Evolutionary conservation across 2,113 vertebrate species (phyloP), one percentile per base, ranked within the genome.

Genomic region (Astatotilapia flaviijosephi): DNA sequence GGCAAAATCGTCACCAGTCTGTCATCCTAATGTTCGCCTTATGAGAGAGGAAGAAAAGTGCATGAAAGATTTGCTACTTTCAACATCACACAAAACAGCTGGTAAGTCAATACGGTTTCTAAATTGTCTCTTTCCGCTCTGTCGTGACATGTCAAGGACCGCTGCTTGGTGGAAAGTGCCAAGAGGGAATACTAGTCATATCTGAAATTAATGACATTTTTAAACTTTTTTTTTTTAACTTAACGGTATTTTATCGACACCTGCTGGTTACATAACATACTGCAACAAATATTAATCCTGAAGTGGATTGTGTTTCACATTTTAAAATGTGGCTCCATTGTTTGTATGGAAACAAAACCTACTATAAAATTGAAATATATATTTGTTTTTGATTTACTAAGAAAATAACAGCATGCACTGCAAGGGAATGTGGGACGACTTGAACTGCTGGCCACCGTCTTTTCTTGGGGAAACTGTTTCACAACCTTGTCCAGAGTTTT

Each of bases 361-460:
- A 65, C 60, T 65, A 35, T 75, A 31, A 75, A 49, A 75, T 75
- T 2, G 8, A 26, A 75, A 31, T 0, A 1, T 83, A 6, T 51
- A 10, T 84, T 79, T 75, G 5, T 85, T 10, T 45, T 88, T 5
- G 4, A 8, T 73, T 9, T 31, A 2, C 35, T 5, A 47, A 91
- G 83, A 91, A 77, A 89, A 87, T 65, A 91, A 90, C 77, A 92
- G 79, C 9, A n/a, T 79, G 93, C 95, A 96, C 73, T 99, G 98
- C 82, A 51, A 68, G 79, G 96, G 96, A 83, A 96, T 97, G 93
- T 99, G 98, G 98, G 98, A 99, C 81, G 93, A 97, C 87, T 92
- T 98, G 93, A 98, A 96, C 91, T 99, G 98, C 92, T 99, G 98
- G 98, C 97, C 97, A 4, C 95, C 95, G 0, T 94, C 98, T 2